Evolutionary conservation across 2,113 vertebrate genomes (phyloP), one percentile per base, ranked within the genome.

Genomic region (Scatophagus argus): DNA sequence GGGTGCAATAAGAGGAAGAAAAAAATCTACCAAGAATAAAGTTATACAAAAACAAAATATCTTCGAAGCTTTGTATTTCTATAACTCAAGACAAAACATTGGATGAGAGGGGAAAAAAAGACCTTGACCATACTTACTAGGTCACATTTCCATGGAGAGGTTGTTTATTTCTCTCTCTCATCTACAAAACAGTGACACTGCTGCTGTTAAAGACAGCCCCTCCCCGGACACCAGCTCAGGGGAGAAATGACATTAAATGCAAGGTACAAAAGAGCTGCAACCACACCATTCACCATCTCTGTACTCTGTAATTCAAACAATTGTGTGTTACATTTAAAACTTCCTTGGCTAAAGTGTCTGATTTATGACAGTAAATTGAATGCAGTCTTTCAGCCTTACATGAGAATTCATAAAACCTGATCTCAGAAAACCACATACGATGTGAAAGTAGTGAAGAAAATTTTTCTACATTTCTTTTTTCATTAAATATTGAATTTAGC

Each of bases 111-210:
- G 10, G 7, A 4, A 95, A 91, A 89, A 94, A 79, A 95, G 94
- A 95, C 96, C 96, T 96, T 93, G 96, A 95, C 96, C 95, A 94
- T 97, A 96, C 96, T 97, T 96, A 97, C 97, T 95, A 96, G 95
- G 94, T 95, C 95, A 96, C 95, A 96, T 95, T 93, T 95, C 95
- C 94, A 89, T 95, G 95, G 95, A 96, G 95, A 96, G 95, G 95
- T 95, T 96, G 94, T 93, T 91, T 94, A 94, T 92, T 89, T 92
- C 91, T 96, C 96, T 94, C 93, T 94, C 94, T 96, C 96, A 96
- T 96, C 95, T 96, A 96, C 95, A 96, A 97, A 95, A 97, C 96
- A 97, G 96, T 96, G 94, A 97, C 95, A 96, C 96, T 96, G 96
- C 93, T 95, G 96, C 95, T 96, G 95, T 95, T 94, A 96, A 96